Evolutionary conservation across 2,113 vertebrate genomes (phyloP), one percentile per base, ranked within the genome.

Genomic region (Vulpes lagopus): DNA sequence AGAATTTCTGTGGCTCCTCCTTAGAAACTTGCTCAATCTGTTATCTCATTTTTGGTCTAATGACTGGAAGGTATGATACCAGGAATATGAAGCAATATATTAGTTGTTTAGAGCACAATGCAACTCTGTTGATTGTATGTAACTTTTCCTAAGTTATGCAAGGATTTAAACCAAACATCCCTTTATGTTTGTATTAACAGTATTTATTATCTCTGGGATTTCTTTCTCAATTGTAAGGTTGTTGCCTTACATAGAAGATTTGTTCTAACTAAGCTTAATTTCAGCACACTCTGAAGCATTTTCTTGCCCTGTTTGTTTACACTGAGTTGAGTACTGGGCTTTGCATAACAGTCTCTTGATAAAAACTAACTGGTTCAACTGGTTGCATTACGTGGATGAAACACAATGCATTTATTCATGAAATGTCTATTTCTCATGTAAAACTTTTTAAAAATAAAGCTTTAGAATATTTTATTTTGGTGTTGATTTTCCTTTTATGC

Each of bases 171-270:
- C 32, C 71, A 89, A 95, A 91, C 11, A 55, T 3, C 76, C 62
- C 22, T 83, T 38, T 89, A 64, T 83, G 65, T 14, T 82, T 87
- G 3, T 55, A 14, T 78, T 22, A 76, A 51, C 57, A 92, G 15
- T 25, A 35, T 65, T 89, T 83, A n/a, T 27, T 16, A 32, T 84
- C 51, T 30, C n/a, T 35, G 80, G 25, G 32, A 65, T 19, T 74
- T 80, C 65, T 89, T 88, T 95, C 76, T 81, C 89, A 80, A n/a
- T 30, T 71, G 67, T 83, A 91, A 86, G 55, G 25, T 49, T 35
- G 30, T 43, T 35, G 87, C 11, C 15, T 65, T 43, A 4, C 22
- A 19, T 83, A 57, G 35, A 38, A 64, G 43, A 84, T 57, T 15
- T 49, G 27, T 7, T 60, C 11, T 19, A 76, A 79, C 11, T 60